Conservation (phyloP, 2,113 vertebrate species). For the Heteronetta atricapilla region DNA sequence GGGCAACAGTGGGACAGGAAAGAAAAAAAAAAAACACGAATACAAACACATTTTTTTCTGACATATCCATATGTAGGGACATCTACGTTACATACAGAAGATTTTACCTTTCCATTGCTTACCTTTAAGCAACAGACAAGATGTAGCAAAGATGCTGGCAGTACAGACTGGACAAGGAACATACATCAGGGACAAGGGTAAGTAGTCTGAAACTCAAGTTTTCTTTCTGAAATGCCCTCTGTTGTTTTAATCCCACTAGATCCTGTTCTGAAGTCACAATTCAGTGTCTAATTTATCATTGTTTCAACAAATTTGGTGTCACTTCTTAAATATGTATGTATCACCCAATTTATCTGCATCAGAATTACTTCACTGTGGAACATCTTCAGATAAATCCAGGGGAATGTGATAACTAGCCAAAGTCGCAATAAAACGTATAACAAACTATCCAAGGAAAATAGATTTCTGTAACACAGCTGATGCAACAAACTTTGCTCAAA, state of each 20-base stretch:
- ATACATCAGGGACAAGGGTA: not conserved
- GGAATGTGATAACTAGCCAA: not conserved
- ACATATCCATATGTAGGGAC: not conserved
- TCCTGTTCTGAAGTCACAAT: not conserved
- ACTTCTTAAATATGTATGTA: not conserved
- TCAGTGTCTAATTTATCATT: not conserved
- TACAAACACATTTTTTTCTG: not conserved
- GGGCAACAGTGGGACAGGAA: fast-evolving
- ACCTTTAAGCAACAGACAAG: not conserved
- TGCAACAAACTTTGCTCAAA: slow-evolving; percentile 12
- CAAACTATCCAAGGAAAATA: not conserved
- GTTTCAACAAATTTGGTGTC: not conserved
- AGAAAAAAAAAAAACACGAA: not conserved
- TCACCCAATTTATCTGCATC: not conserved
- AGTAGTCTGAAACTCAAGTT: not conserved
- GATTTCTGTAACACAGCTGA: not conserved
- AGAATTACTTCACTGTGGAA: not conserved
- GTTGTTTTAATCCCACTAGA: not conserved
- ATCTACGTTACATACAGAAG: not conserved
- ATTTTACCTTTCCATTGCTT: not conserved
- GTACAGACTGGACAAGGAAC: not conserved
- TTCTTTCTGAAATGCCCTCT: not conserved
- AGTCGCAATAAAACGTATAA: not conserved
- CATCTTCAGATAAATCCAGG: not conserved
- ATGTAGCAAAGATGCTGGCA: not conserved